Conservation (phyloP, 2,797 vertebrate species). For the Poecile montanus region DNA sequence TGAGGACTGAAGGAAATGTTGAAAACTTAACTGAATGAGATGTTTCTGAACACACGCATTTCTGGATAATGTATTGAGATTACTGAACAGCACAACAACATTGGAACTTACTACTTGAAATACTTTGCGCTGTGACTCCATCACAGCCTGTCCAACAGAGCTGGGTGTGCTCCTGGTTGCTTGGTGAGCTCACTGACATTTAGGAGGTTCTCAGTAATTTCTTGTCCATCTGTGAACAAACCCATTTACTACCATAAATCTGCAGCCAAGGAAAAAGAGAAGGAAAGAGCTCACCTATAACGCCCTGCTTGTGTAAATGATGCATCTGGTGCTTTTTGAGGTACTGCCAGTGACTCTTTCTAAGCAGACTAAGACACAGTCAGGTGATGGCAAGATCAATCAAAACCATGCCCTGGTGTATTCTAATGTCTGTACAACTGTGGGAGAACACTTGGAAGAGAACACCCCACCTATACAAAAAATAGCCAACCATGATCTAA, state of each 20-base stretch:
- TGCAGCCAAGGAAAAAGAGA: neutral
- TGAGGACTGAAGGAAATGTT: neutral
- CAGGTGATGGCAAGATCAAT: neutral
- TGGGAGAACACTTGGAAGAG: neutral
- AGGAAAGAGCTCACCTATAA: neutral
- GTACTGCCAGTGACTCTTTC: conserved; percentile 26
- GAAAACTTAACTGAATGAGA: too few relatives aligned
- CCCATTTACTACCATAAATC: neutral
- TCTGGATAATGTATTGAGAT: neutral
- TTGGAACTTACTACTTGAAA: neutral
- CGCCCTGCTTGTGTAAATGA: neutral
- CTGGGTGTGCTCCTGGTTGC: neutral
- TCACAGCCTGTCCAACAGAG: neutral
- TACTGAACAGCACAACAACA: neutral
- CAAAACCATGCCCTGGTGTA: neutral
- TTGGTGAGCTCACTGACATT: neutral
- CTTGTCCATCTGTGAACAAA: conserved; percentile 14
- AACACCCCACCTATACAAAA: neutral
- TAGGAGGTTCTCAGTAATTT: neutral
- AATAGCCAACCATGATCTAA: neutral
- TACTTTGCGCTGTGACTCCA: neutral
- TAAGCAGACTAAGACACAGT: neutral
- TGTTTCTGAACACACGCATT: neutral
- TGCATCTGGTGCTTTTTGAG: conserved; percentile 29
- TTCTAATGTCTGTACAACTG: neutral